These are phyloP conservation scores for Pristionchus mayeri DNA, from an alignment of 2,888 invertebrate species.

Conservation along the genomic window DNA sequence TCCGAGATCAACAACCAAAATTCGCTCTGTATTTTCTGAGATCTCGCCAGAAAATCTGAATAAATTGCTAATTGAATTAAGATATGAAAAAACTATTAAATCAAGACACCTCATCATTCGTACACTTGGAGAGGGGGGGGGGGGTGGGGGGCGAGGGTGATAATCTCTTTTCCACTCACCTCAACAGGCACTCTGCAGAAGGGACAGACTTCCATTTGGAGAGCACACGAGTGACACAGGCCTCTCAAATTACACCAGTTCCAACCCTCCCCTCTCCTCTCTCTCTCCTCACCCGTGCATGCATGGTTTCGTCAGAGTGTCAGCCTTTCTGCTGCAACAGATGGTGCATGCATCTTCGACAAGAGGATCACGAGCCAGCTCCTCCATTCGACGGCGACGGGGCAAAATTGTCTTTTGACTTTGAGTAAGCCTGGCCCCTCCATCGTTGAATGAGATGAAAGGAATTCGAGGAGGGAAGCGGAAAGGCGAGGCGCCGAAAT, in stretches of 20 bases:
- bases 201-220: conserved; percentile 88
- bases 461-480: conserved; percentile 83
- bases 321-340: conserved; percentile 88
- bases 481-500: conserved; percentile 85
- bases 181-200: conserved; percentile 86
- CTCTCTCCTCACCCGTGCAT: conserved; percentile 84
- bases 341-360: conserved; percentile 85
- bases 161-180: too few relatives aligned
- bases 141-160: too few relatives aligned
- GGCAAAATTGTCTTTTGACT: conserved; percentile 82
- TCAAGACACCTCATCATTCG: too few relatives aligned
- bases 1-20: too few relatives aligned
- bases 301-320: conserved; percentile 86
- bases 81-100: too few relatives aligned
- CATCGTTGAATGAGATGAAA: conserved; percentile 78
- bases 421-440: conserved; percentile 84
- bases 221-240: conserved; percentile 87
- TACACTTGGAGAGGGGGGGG: background rate
- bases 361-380: conserved; percentile 84
- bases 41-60: too few relatives aligned
- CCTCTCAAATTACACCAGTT: conserved; percentile 80
- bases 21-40: too few relatives aligned
- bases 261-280: background rate
- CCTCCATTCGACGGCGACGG: conserved; percentile 86
- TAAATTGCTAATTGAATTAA: too few relatives aligned